Base-by-base conservation (phyloP, 30 jellyfish, hydroid and myxozoan species). In the Aurelia aurita complex sp. Pacific region DNA sequence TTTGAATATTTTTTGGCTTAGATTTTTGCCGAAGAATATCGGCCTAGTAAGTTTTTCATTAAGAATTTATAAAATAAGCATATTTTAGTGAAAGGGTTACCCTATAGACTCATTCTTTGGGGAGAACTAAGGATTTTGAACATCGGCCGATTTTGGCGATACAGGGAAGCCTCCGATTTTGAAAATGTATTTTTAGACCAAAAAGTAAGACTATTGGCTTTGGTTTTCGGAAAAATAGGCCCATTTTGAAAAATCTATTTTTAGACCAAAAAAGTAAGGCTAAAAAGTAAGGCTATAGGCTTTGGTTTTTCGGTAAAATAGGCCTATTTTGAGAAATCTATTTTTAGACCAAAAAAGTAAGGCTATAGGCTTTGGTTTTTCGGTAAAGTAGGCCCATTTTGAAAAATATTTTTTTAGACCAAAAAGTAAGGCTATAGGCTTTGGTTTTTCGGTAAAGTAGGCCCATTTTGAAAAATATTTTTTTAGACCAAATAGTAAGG, bases 381-480 rank as follows among this genome's bases (percentile, higher is more conserved):
- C n/a, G n/a, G n/a, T n/a, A n/a, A n/a, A n/a, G n/a, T n/a, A n/a
- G n/a, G n/a, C n/a, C n/a, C n/a, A n/a, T n/a, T n/a, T n/a, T n/a
- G n/a, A n/a, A n/a, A n/a, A n/a, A n/a, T n/a, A n/a, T n/a, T n/a
- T n/a, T 40, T 69, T 69, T 69, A 33, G 42, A 16, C 64, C 5
- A 33, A 29, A 29, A 23, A 5, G 18, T 29, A 69, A 29, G 80
- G 35, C 80, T 29, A 69, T 69, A 69, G n/a, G 63, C 80, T 64
- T 69, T 32, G 33, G 23, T 40, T 1, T 69, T 69, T 69, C 0
- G 5, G 69, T 6, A 0, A 4, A 60, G 9, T 4, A 14, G 4
- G 9, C 2, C 16, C 69, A 3, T 14, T 11, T 60, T 19, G 32
- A 60, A 60, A 60, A 60, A 2, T 60, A 60, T n/a, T n/a, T n/a